Conservation (phyloP, 2,113 vertebrate species). For the Sinocyclocheilus maitianheensis region DNA sequence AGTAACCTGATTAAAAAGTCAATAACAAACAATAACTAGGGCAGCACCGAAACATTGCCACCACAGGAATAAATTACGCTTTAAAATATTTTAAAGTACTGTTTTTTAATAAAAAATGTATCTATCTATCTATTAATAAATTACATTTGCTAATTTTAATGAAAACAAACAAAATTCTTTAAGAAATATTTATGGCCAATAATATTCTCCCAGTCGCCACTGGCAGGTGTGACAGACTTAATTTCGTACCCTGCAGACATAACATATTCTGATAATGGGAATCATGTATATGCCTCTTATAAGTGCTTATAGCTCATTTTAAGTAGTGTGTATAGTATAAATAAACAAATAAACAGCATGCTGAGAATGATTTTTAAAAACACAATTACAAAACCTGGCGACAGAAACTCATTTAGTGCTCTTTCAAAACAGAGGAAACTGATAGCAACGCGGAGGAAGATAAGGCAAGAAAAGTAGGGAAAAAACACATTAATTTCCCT, state of each 20-base stretch:
- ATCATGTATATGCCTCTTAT: neutral
- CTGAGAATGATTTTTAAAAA: constrained; percentile 54
- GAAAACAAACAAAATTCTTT: neutral
- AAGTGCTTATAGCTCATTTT: neutral
- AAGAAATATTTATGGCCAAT: neutral
- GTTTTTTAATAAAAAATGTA: no score
- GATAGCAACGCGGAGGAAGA: constrained; percentile 60
- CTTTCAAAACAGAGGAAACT: constrained; percentile 62
- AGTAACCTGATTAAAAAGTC: no score
- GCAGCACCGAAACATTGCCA: no score
- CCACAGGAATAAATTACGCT: no score
- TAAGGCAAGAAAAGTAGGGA: constrained; percentile 48
- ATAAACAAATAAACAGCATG: constrained; percentile 1
- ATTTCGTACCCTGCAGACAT: neutral
- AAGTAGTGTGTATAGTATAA: neutral
- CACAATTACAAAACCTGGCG: constrained; percentile 48
- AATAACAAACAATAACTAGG: no score
- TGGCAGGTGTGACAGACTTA: neutral
- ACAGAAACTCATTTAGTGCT: constrained; percentile 70
- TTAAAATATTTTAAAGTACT: no score
- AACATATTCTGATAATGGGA: neutral
- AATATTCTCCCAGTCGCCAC: neutral
- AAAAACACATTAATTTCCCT: constrained; percentile 69
- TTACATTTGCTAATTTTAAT: neutral
- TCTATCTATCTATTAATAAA: no score